A percentile compares a stretch with the other conserved stretches of the same genome.
Conservation (phyloP, 2,888 invertebrate genomes). For the Nycteola revayana region DNA sequence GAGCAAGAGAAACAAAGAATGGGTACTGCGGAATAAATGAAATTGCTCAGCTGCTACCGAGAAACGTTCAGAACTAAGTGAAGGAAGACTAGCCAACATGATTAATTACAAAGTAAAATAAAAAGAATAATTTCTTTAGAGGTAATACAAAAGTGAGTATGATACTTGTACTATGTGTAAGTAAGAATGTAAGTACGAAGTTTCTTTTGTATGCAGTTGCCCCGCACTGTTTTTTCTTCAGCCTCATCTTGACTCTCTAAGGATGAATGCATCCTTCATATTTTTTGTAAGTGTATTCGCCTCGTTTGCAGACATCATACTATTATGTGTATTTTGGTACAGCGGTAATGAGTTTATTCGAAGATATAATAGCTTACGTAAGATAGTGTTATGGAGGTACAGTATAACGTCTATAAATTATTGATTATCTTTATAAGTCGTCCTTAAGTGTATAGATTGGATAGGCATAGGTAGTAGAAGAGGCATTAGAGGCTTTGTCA, state of each 20-base stretch:
- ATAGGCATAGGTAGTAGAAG: no score
- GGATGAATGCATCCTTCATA: conserved; percentile 28
- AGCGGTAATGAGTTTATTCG: no score
- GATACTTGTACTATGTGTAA: conserved; percentile 10
- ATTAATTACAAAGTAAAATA: conserved; percentile 58
- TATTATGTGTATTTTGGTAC: no score
- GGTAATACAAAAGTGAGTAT: conserved; percentile 19
- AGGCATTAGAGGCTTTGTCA: no score
- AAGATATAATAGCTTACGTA: no score
- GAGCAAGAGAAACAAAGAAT: conserved; percentile 43
- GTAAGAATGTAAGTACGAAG: conserved; percentile 21
- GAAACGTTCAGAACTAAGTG: conserved; percentile 42
- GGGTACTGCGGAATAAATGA: conserved; percentile 50
- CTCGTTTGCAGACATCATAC: no score
- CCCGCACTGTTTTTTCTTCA: conserved; percentile 24
- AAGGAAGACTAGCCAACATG: conserved; percentile 48
- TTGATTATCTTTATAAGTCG: no score
- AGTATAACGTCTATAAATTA: no score
- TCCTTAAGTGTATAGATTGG: no score
- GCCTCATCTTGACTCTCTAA: conserved; percentile 27
- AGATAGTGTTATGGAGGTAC: no score
- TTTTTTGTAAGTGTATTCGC: conserved; percentile 6
- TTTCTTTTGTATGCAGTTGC: conserved; percentile 26
- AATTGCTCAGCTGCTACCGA: conserved; percentile 49
- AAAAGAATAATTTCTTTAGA: conserved; percentile 35